These are phyloP conservation scores for Aphrophora alni DNA, from an alignment of 2,888 invertebrate species.

Conservation along the genomic window DNA sequence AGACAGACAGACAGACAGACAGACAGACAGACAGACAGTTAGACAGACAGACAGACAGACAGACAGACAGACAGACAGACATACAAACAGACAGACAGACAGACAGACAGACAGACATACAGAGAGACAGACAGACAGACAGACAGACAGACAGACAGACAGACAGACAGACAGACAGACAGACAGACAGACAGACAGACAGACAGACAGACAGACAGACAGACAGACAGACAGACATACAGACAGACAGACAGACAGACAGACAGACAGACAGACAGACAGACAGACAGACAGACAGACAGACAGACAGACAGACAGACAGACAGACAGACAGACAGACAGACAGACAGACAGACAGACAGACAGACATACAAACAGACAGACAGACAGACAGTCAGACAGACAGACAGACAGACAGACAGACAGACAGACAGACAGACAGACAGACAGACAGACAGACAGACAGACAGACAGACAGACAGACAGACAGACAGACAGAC, in stretches of 20 bases:
- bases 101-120: no score
- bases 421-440: slow-evolving; percentile 38
- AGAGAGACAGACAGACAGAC: slow-evolving; percentile 34
- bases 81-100: no score
- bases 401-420: slow-evolving; percentile 35
- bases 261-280: slow-evolving; percentile 37
- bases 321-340: slow-evolving; percentile 39
- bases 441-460: slow-evolving; percentile 40
- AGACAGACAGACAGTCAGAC: background rate
- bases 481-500: no score
- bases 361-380: no score
- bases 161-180: slow-evolving; percentile 33
- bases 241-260: slow-evolving; percentile 20
- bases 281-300: slow-evolving; percentile 30
- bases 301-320: slow-evolving; percentile 40
- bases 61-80: no score
- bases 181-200: slow-evolving; percentile 24
- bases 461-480: slow-evolving; percentile 13
- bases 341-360: background rate
- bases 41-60: slow-evolving; percentile 38
- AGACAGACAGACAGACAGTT: slow-evolving; percentile 34
- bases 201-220: slow-evolving; percentile 24
- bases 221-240: no score
- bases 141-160: slow-evolving; percentile 40
- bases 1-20: slow-evolving; percentile 33